phyloP scores from a whole-genome alignment of 1,140 invertebrate genomes.

The Homalodisca vitripennis region DNA sequence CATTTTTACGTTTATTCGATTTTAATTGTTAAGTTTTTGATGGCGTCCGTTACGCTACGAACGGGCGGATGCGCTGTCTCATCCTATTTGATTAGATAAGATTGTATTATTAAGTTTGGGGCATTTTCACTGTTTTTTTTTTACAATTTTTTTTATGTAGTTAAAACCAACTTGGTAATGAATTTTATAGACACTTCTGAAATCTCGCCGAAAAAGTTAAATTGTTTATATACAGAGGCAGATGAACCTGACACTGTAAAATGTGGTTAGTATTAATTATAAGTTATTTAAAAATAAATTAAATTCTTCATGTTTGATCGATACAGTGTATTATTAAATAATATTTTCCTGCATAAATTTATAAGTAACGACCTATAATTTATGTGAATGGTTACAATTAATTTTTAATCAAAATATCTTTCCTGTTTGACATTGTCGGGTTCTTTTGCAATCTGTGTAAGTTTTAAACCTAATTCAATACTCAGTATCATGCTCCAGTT shows the following conservation, averaged over 20 bases:
- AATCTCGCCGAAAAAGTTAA: background rate
- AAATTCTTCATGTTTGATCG: background rate
- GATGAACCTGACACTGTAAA: background rate
- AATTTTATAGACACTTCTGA: background rate
- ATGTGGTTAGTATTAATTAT: background rate
- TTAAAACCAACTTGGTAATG: background rate
- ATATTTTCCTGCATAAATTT: too few species aligned
- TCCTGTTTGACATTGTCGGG: too few species aligned
- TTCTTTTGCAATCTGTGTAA: too few species aligned
- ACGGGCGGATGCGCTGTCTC: background rate
- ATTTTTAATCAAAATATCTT: too few species aligned
- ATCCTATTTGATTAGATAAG: constrained; percentile 6
- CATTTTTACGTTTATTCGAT: background rate
- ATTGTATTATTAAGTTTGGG: background rate
- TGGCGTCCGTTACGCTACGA: background rate
- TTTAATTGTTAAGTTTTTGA: background rate
- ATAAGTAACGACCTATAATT: too few species aligned
- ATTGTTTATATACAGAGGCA: background rate
- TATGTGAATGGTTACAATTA: too few species aligned
- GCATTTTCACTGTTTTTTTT: background rate
- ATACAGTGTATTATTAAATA: too few species aligned
- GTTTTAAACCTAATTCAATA: too few species aligned
- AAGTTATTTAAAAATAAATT: background rate
- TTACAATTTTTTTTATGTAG: too few species aligned
- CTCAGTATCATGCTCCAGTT: too few species aligned